Conservation (phyloP, 2,113 vertebrate species). For the Empidonax alnorum region DNA sequence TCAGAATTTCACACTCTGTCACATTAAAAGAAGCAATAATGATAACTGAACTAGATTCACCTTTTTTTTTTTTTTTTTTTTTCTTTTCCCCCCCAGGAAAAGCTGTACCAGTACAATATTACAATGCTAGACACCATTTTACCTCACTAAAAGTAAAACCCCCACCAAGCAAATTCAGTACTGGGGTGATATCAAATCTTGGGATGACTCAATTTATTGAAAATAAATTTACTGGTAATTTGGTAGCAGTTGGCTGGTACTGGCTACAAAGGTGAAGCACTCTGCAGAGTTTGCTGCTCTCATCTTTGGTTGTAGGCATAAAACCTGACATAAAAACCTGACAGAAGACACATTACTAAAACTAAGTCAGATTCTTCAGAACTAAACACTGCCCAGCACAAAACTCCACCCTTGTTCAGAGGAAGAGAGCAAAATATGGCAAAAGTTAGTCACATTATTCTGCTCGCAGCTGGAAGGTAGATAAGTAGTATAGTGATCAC, state of each 20-base stretch:
- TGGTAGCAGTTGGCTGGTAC: not conserved
- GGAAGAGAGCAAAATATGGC: not conserved
- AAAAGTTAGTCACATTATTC: not conserved
- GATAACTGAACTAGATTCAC: not conserved
- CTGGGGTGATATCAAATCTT: not conserved
- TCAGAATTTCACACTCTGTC: not conserved
- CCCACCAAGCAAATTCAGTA: fast-evolving
- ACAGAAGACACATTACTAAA: not conserved
- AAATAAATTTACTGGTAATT: not conserved
- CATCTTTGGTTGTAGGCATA: fast-evolving
- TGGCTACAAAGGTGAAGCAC: not conserved
- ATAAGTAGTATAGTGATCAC: not conserved
- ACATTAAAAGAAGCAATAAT: not conserved
- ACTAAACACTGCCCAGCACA: not conserved
- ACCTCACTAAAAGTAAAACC: not conserved
- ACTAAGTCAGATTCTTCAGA: not conserved
- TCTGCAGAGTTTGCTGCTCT: not conserved
- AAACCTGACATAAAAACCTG: not conserved
- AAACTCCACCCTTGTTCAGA: not conserved
- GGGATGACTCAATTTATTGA: not conserved
- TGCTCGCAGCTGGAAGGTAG: not conserved
- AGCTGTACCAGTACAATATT: not conserved
- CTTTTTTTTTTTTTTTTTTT: not conserved
- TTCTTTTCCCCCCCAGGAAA: not conserved
- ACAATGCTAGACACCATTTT: not conserved